Base-by-base conservation (phyloP, 2,797 vertebrate genomes). In the Molossus alvarezi region DNA sequence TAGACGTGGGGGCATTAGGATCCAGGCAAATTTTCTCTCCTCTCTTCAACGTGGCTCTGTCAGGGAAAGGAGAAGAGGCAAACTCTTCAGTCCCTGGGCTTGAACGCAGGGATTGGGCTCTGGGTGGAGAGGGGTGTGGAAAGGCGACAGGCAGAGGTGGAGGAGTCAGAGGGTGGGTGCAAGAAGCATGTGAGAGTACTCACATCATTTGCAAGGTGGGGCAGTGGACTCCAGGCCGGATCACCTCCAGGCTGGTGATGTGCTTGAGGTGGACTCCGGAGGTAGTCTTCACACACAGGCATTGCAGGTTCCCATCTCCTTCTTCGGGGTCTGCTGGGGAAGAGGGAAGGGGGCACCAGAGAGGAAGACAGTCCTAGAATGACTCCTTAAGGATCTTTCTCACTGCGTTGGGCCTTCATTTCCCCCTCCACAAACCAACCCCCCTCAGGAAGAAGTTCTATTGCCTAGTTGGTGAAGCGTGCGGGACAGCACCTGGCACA, bases 131-230 rank as follows among this genome's bases (percentile, higher is more conserved):
- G 1, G 20, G 76, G 6, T 1, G 9, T 14, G 10, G 33, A 45
- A 7, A 17, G 71, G n/a, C 9, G 1, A n/a, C 0, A 2, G 53
- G 45, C 23, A 15, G 20, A 53, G 9, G 53, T 23, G 57, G 20
- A n/a, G 55, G 45, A 17, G 9, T n/a, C 23, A 13, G 12, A 37
- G 25, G 3, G 6, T 10, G 51, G 27, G 53, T 0, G 0, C 0
- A 18, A 27, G 21, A 6, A 18, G 51, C 12, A 14, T 11, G 25
- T 0, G 14, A 5, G 14, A 48, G 27, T 0, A 95, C 98, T 98
- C 67, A 98, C 98, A 97, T 95, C 57, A 98, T 75, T 91, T 98
- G 98, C 9, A 88, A 67, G 0, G 67, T 94, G 37, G 96, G 92
- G 60, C 98, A 98, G 53, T 86, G 94, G 57, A 48, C 88, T 62